These are phyloP conservation scores for Orbicella faveolata DNA, from an alignment of 64 coral and sea anemone species.

Conservation along the genomic window DNA sequence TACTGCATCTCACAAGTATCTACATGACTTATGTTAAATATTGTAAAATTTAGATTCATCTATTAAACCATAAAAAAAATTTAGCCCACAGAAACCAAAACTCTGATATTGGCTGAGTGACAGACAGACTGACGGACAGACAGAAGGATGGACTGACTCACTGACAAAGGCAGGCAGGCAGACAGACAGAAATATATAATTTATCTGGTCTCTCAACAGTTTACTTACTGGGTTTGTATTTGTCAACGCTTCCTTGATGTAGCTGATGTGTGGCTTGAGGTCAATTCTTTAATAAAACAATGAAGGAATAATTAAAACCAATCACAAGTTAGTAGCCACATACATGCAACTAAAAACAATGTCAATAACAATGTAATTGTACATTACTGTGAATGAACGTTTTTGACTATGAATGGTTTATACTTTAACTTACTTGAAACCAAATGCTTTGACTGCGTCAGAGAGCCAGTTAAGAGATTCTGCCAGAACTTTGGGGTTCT, in stretches of 20 bases:
- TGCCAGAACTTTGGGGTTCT: conserved; percentile 94
- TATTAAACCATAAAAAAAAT: too few species aligned
- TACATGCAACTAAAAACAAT: too few species aligned
- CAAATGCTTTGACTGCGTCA: conserved; percentile 82
- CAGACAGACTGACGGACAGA: background rate
- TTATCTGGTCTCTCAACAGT: too few species aligned
- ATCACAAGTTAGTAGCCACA: background rate
- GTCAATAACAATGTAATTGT: too few species aligned
- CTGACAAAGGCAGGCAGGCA: background rate
- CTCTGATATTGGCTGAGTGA: background rate
- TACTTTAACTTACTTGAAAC: conserved; percentile 81
- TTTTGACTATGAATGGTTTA: too few species aligned
- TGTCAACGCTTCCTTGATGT: conserved; percentile 81
- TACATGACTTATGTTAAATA: too few species aligned
- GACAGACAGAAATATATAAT: background rate
- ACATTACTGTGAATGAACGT: too few species aligned
- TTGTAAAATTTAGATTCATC: too few species aligned
- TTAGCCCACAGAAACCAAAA: background rate
- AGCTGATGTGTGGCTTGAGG: conserved; percentile 89
- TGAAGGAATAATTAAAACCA: background rate
- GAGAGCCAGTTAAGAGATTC: conserved; percentile 87
- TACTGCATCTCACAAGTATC: too few species aligned
- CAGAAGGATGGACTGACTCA: background rate
- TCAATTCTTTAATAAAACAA: conserved; percentile 81
- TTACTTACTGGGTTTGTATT: conserved; percentile 94